Evolutionary conservation across 2,113 vertebrate genomes (phyloP).

Genomic region (Hirundichthys speculiger): DNA sequence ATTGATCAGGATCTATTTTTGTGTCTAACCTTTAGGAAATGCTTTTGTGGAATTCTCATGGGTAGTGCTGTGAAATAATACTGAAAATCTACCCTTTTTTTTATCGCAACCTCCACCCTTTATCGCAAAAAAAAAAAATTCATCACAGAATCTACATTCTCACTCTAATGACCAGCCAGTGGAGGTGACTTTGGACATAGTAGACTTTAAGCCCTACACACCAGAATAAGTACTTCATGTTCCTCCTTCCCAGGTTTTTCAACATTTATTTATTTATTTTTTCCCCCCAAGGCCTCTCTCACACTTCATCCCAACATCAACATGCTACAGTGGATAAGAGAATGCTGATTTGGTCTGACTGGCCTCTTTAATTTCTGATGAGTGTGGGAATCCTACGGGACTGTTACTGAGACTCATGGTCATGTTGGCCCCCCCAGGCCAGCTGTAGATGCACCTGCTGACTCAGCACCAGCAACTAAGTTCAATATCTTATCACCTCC

Average conservation of each 20-base stretch:
- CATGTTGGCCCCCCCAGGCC: slow-evolving; percentile 53
- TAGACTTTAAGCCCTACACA: slow-evolving; percentile 30
- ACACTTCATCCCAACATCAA: slow-evolving; percentile 39
- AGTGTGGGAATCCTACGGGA: slow-evolving; percentile 52
- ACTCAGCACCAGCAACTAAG: slow-evolving; percentile 36
- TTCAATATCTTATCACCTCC: slow-evolving; percentile 18
- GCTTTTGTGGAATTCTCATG: background rate
- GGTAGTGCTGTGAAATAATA: background rate
- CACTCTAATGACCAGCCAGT: no score
- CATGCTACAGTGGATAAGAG: slow-evolving; percentile 51
- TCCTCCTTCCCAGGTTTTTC: slow-evolving; percentile 58
- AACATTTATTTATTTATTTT: no score
- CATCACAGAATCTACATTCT: no score
- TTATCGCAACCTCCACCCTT: no score
- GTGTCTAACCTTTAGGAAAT: background rate
- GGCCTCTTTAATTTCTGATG: slow-evolving; percentile 71
- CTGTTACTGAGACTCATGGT: slow-evolving; percentile 40
- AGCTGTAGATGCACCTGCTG: slow-evolving; percentile 64
- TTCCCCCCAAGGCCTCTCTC: slow-evolving; percentile 39
- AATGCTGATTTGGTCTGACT: slow-evolving; percentile 63
- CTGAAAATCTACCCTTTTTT: no score
- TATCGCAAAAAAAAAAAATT: no score
- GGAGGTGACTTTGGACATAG: slow-evolving; percentile 8
- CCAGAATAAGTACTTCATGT: slow-evolving; percentile 50
- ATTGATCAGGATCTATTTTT: background rate